phyloP scores from a whole-genome alignment of 37 sponge, comb jelly and placozoan species.

The Haliclona indistincta region DNA sequence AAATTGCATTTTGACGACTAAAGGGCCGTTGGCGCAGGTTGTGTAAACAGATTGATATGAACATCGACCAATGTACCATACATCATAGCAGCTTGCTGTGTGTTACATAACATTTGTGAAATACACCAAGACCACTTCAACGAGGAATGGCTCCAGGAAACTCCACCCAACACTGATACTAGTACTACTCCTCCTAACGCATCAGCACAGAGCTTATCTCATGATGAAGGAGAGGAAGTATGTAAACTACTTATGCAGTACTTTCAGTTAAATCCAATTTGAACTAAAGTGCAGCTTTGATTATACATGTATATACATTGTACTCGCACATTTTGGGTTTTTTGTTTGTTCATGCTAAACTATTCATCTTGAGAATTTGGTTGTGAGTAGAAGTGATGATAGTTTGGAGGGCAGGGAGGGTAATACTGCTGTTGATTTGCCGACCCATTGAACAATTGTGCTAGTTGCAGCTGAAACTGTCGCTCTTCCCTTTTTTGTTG shows the following conservation, averaged over 20 bases:
- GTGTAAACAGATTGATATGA: conserved; percentile 21
- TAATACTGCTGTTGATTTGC: neutral
- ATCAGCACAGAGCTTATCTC: too few relatives aligned
- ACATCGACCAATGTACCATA: conserved; percentile 6
- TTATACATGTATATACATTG: too few relatives aligned
- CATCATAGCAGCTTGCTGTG: conserved; percentile 21
- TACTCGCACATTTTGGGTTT: too few relatives aligned
- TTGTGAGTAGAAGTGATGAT: neutral
- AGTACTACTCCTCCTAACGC: neutral
- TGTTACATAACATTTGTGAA: conserved; percentile 39
- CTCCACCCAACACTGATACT: neutral
- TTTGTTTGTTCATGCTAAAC: too few relatives aligned
- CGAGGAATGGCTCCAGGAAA: conserved; percentile 8
- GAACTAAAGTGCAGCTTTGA: too few relatives aligned
- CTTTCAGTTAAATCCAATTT: neutral
- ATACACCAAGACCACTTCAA: neutral
- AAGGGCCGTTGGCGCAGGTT: conserved; percentile 41
- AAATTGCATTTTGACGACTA: conserved; percentile 39
- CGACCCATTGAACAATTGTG: neutral
- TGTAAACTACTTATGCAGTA: neutral
- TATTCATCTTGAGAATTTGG: too few relatives aligned
- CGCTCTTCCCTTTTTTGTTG: neutral
- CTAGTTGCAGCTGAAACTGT: neutral
- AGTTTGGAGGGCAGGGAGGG: neutral
- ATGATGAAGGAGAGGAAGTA: neutral